These are phyloP conservation scores for Orthonevra nobilis DNA, from an alignment of 2,888 invertebrate species.

Conservation along the genomic window DNA sequence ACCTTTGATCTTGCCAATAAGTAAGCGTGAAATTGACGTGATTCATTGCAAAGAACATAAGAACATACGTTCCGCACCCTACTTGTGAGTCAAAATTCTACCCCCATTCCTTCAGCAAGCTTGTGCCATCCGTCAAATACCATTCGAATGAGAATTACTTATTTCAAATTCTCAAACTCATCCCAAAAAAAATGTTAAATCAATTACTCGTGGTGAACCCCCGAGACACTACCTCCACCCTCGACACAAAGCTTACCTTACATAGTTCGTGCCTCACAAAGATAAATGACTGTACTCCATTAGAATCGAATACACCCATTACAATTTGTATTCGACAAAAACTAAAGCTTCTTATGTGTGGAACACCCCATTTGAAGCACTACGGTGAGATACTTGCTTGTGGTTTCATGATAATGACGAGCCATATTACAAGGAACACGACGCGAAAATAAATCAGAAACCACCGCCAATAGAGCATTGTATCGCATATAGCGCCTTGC, in stretches of 20 bases:
- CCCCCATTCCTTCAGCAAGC: too few species aligned
- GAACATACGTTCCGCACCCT: too few species aligned
- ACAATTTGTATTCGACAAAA: conserved; percentile 55
- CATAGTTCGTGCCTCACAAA: conserved; percentile 20
- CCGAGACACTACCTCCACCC: too few species aligned
- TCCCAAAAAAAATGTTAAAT: conserved; percentile 62
- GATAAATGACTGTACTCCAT: conserved; percentile 59
- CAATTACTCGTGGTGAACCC: conserved; percentile 46
- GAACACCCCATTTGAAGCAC: conserved; percentile 42
- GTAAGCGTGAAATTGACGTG: too few species aligned
- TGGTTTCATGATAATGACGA: conserved; percentile 51
- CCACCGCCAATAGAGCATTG: not conserved
- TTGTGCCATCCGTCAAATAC: too few species aligned
- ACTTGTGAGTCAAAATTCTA: too few species aligned
- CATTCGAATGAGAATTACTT: too few species aligned
- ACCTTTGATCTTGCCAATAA: too few species aligned
- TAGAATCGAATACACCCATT: conserved; percentile 59
- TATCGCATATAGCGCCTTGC: not conserved
- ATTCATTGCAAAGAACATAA: too few species aligned
- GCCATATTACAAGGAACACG: conserved; percentile 18
- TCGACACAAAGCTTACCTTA: too few species aligned
- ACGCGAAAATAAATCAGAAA: conserved; percentile 53
- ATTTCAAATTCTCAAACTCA: conserved; percentile 27
- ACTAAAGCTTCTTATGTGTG: conserved; percentile 56
- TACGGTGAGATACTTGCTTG: not conserved